phyloP scores from a whole-genome alignment of 2,113 vertebrate genomes.

The Eulemur macaco region DNA sequence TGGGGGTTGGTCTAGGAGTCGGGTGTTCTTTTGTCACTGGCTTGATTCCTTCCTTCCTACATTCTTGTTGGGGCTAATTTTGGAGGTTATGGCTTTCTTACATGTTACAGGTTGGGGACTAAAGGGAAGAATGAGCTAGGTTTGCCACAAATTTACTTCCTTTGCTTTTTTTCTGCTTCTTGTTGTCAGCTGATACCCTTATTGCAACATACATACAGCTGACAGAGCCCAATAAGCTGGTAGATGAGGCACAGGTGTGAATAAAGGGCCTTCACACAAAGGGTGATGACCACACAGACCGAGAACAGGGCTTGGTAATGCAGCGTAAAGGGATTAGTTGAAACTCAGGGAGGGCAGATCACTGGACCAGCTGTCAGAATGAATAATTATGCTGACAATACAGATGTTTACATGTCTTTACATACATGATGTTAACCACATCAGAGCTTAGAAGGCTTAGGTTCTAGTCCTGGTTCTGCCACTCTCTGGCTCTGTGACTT shows the following conservation, averaged over 20 bases:
- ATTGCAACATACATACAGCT: not conserved
- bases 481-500: not conserved
- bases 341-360: not conserved
- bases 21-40: not conserved
- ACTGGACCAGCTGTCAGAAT: no score
- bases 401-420: accelerated
- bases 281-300: not conserved
- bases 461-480: not conserved
- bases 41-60: not conserved
- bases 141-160: not conserved
- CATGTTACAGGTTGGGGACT: not conserved
- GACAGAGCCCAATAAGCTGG: not conserved
- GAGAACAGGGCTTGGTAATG: not conserved
- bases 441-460: not conserved
- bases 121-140: not conserved
- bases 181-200: not conserved
- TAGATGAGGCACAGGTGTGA: not conserved
- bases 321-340: not conserved
- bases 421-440: not conserved
- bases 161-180: not conserved
- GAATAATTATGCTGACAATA: accelerated
- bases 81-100: not conserved
- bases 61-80: not conserved
- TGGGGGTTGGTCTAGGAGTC: not conserved
- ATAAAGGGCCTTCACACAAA: not conserved